Evolutionary conservation across 2,888 invertebrate genomes (phyloP).

Genomic region (Clusia tigrina): DNA sequence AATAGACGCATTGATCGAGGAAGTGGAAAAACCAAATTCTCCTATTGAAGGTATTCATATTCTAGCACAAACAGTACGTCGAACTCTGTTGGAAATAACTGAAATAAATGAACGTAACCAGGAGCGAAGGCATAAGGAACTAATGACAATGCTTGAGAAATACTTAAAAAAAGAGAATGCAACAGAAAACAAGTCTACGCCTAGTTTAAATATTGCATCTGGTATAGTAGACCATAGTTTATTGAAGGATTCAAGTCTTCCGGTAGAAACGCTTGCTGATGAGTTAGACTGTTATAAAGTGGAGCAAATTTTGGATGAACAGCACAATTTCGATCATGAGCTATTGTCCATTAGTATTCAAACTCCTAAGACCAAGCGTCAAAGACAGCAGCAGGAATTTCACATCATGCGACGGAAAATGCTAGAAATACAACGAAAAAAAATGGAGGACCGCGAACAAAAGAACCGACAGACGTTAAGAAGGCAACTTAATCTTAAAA

Average conservation of each 20-base stretch:
- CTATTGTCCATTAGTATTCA: background rate
- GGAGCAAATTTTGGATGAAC: too few relatives aligned
- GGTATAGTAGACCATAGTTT: too few relatives aligned
- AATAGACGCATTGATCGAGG: too few relatives aligned
- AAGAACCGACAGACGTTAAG: conserved; percentile 22
- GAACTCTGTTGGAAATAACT: conserved; percentile 39
- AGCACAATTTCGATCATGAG: conserved; percentile 18
- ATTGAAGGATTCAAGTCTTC: too few relatives aligned
- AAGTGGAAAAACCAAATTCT: too few relatives aligned
- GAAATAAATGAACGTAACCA: conserved; percentile 38
- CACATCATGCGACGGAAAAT: conserved; percentile 34
- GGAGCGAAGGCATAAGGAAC: conserved; percentile 38
- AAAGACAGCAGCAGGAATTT: background rate
- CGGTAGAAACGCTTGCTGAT: too few relatives aligned
- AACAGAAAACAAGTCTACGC: too few relatives aligned
- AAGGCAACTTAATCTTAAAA: background rate
- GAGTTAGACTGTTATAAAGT: too few relatives aligned
- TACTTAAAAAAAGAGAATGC: conserved; percentile 17
- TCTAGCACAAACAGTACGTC: conserved; percentile 28
- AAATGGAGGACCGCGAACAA: conserved; percentile 42
- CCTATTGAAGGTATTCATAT: background rate
- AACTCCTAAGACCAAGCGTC: background rate
- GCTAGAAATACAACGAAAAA: conserved; percentile 37
- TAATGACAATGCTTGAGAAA: conserved; percentile 29
- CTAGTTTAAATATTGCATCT: too few relatives aligned